Evolutionary conservation across 2,113 vertebrate species (phyloP).

Genomic region (Brevimyrus niger): DNA sequence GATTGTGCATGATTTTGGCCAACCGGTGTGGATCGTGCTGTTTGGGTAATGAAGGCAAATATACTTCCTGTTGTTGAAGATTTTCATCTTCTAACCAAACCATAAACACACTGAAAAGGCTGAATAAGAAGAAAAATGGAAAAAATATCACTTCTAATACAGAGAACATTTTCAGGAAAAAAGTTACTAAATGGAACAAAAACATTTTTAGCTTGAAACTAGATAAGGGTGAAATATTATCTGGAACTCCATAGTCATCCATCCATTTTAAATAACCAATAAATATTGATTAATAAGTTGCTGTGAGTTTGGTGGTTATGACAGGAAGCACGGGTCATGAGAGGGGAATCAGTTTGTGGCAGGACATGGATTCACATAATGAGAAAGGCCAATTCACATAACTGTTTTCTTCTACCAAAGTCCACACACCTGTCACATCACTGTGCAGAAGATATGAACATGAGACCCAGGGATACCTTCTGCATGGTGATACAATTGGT

Average conservation of each 20-base stretch:
- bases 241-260: neutral
- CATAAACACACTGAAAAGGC: constrained; percentile 84
- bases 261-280: neutral
- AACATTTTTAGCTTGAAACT: neutral
- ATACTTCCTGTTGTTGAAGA: constrained; percentile 84
- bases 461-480: neutral
- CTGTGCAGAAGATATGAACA: neutral
- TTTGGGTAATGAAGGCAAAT: constrained; percentile 84
- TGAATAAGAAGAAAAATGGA: constrained; percentile 34
- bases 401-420: neutral
- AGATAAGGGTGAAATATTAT: neutral
- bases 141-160: neutral
- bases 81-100: constrained; percentile 92
- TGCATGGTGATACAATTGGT: neutral
- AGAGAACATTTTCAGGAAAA: neutral
- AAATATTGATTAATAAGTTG: neutral
- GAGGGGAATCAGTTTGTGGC: neutral
- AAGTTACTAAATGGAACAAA: neutral
- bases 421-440: neutral
- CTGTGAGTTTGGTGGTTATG: neutral
- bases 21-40: constrained; percentile 82
- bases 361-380: neutral
- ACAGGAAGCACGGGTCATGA: neutral
- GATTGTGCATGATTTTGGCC: constrained; percentile 88
- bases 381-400: neutral